Evolutionary conservation across 2,113 vertebrate species (phyloP), one percentile per base, ranked within the genome.

Genomic region (Hyaena hyaena): DNA sequence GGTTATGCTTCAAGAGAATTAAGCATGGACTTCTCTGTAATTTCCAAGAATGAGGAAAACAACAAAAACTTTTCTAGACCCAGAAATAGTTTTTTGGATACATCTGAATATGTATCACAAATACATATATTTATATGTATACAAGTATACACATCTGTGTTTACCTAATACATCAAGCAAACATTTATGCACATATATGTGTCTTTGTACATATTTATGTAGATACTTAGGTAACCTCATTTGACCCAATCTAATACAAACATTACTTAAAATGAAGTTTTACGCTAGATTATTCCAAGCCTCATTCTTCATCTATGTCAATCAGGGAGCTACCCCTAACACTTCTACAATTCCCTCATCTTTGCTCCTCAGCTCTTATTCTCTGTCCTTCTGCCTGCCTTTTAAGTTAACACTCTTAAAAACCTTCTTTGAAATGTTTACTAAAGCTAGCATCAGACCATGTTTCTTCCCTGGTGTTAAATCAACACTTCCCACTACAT

Each of bases 401-500:
- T 90, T 95, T 96, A 97, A 80, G 91, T 88, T 98, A 98, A 93
- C 95, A 97, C 93, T 91, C 91, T 98, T 65, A 91, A 96, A 97
- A 98, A 96, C 93, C 94, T 98, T 97, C 96, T 98, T 98, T 98
- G 89, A 97, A 98, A 98, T 97, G 97, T 74, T 98, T 98, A 97
- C 96, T 93, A 96, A 96, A 97, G 92, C 97, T 98, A 98, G 97
- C 96, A 98, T 97, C 0, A 35, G 97, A 97, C 94, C 89, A 93
- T 98, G 89, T 97, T 97, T 97, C 97, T 95, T 98, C 85, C 97
- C 96, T 90, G 95, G 98, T 98, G 98, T 98, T 97, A 98, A 98
- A 98, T 98, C 98, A 98, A 98, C 97, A 98, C 98, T 98, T 98
- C 97, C 97, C 98, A 97, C 98, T 97, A 90, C 82, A 96, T 98